These are phyloP conservation scores for Sebastes steindachneri DNA, from an alignment of 2,797 vertebrate species.

Conservation along the genomic window DNA sequence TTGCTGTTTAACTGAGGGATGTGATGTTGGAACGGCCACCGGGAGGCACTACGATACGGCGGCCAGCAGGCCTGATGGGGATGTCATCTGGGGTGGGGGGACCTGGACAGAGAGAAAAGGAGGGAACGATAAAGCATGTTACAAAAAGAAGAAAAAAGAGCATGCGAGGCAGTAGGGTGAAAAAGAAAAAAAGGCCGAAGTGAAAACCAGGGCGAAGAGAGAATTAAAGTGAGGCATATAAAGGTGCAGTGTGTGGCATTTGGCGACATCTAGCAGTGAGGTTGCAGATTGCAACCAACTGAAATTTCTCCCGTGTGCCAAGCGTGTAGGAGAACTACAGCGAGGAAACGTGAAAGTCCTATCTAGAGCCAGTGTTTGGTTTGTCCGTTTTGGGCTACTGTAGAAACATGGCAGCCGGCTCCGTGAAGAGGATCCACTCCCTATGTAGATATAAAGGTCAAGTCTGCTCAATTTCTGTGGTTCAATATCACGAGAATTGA, in stretches of 20 bases:
- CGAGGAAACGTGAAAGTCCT: too few relatives aligned
- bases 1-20: constrained; percentile 90
- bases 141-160: not conserved
- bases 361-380: too few relatives aligned
- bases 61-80: constrained; percentile 91
- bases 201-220: not conserved
- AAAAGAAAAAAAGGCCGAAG: not conserved
- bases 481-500: too few relatives aligned
- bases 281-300: not conserved
- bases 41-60: constrained; percentile 93
- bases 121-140: not conserved
- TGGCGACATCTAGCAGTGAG: not conserved
- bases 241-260: too few relatives aligned
- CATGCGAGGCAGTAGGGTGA: not conserved
- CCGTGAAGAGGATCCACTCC: too few relatives aligned
- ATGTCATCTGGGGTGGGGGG: constrained; percentile 81
- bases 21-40: constrained; percentile 98
- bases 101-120: constrained; percentile 51
- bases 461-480: too few relatives aligned
- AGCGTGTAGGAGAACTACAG: too few relatives aligned
- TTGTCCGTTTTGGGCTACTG: too few relatives aligned
- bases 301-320: too few relatives aligned
- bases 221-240: not conserved
- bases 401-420: too few relatives aligned
- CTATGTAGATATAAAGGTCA: too few relatives aligned